A percentile compares a stretch with the other conserved stretches of the same genome.
These are phyloP conservation scores for Antigone vipio DNA, from an alignment of 2,113 vertebrate genomes.

Conservation along the genomic window DNA sequence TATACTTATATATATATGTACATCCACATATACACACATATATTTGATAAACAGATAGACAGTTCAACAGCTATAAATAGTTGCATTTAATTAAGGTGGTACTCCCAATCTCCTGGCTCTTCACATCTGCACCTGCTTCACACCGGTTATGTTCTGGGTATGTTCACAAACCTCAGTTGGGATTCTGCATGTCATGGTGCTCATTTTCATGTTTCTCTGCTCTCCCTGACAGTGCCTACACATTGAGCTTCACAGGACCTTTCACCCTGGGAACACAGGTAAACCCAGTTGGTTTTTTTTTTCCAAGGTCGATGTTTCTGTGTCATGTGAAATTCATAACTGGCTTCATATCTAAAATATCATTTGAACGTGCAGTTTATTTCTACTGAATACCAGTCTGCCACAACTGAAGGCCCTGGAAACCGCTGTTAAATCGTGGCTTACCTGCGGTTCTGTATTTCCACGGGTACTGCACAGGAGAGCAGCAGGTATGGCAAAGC, in stretches of 20 bases:
- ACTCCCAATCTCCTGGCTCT: background rate
- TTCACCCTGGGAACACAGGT: background rate
- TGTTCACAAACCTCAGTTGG: background rate
- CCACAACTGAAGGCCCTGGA: background rate
- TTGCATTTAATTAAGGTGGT: background rate
- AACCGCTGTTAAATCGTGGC: background rate
- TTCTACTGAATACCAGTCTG: background rate
- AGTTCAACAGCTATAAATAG: background rate
- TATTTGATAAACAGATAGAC: background rate
- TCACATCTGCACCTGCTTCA: background rate
- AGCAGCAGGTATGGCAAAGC: background rate
- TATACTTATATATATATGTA: background rate
- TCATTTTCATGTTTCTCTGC: accelerated
- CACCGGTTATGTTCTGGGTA: background rate
- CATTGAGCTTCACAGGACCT: background rate
- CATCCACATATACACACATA: background rate
- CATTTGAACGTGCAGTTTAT: background rate
- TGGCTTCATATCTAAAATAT: background rate
- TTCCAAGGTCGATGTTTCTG: background rate
- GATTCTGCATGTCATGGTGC: background rate
- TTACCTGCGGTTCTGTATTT: background rate
- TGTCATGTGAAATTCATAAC: background rate
- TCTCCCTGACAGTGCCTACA: background rate
- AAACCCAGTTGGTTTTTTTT: background rate
- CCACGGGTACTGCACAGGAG: background rate